These are phyloP conservation scores for Drosophila tropicalis DNA, from an alignment of 1,140 invertebrate species.

Conservation along the genomic window DNA sequence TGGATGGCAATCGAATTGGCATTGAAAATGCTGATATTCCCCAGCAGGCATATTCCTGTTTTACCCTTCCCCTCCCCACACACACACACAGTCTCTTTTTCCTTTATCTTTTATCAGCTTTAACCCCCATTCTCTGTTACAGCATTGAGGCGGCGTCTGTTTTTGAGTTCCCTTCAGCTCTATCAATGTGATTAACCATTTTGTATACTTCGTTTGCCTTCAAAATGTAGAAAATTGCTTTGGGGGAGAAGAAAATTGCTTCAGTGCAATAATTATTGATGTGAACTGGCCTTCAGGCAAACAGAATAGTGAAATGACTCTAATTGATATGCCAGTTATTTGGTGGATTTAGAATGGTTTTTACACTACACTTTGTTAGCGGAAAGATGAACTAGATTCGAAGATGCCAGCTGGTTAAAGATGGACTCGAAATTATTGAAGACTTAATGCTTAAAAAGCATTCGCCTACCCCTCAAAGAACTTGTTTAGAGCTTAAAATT, in stretches of 20 bases:
- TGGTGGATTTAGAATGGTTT: no score
- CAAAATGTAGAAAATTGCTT: slow-evolving; percentile 3
- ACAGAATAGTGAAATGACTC: no score
- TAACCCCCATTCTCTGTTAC: not conserved
- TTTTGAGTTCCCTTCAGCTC: not conserved
- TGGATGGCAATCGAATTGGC: slow-evolving; percentile 68
- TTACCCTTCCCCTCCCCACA: not conserved
- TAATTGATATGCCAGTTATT: no score
- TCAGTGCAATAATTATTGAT: not conserved
- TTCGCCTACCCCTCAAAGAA: no score
- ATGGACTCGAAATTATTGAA: no score
- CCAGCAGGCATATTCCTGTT: not conserved
- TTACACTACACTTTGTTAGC: no score
- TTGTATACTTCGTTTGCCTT: slow-evolving; percentile 23
- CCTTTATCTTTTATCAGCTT: not conserved
- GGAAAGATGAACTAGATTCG: no score
- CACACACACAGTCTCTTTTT: slow-evolving; percentile 14
- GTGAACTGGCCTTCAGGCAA: not conserved
- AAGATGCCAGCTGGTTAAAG: no score
- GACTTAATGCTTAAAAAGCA: no score
- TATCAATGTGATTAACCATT: slow-evolving; percentile 12
- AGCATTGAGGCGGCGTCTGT: slow-evolving; percentile 7
- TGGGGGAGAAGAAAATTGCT: not conserved
- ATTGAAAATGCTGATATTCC: slow-evolving; percentile 56
- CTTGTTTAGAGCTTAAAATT: no score